Percentiles rank a stretch among this genome's conserved stretches.
Evolutionary conservation across 2,113 vertebrate species (phyloP).

Genomic region (Lonchura striata): DNA sequence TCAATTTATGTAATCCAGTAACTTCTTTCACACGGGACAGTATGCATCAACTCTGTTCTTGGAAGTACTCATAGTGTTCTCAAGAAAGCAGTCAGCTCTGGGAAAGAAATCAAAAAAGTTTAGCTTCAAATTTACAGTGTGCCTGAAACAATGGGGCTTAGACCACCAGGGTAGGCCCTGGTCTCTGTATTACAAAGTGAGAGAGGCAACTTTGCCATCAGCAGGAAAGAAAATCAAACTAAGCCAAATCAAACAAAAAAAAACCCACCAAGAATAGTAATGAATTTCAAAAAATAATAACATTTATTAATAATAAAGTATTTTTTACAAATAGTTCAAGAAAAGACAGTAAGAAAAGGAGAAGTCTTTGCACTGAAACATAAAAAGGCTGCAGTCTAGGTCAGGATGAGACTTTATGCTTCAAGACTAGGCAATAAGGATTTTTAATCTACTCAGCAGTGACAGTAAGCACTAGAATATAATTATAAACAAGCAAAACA

Average conservation of each 20-base stretch:
- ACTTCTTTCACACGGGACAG: slow-evolving; percentile 52
- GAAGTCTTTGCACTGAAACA: background rate
- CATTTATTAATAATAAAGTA: background rate
- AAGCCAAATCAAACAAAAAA: background rate
- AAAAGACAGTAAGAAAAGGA: background rate
- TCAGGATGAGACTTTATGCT: background rate
- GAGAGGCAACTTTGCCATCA: background rate
- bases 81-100: slow-evolving; percentile 5
- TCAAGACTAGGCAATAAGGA: background rate
- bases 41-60: slow-evolving; percentile 41
- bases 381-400: background rate
- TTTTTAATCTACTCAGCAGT: background rate
- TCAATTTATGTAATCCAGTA: slow-evolving; percentile 31
- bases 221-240: background rate
- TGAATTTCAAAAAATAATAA: background rate
- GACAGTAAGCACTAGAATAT: background rate
- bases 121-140: background rate
- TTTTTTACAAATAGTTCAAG: background rate
- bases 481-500: background rate
- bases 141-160: background rate
- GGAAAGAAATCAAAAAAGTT: background rate
- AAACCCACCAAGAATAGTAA: rapidly evolving
- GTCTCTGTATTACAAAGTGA: background rate
- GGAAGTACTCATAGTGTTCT: slow-evolving; percentile 42
- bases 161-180: background rate